Evolutionary conservation across 2,113 vertebrate species (phyloP).

Genomic region (Phylloscopus trochilus): DNA sequence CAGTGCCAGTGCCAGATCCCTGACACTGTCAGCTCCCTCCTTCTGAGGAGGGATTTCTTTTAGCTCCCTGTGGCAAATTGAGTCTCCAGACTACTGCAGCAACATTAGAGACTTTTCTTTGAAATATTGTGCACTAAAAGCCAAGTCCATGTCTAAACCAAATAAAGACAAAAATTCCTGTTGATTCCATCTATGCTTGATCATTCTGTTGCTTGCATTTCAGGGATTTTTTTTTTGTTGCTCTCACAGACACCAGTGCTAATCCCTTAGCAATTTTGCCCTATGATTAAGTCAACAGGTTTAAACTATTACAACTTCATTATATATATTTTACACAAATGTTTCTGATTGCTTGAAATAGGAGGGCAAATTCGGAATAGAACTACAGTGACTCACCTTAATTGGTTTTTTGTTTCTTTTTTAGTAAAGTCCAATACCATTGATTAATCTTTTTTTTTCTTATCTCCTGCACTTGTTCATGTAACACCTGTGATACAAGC

Average conservation of each 20-base stretch:
- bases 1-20: background rate
- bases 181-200: background rate
- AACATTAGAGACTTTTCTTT: background rate
- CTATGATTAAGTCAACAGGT: background rate
- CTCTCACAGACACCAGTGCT: background rate
- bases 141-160: background rate
- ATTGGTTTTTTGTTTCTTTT: background rate
- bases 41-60: background rate
- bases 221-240: background rate
- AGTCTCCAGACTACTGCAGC: background rate
- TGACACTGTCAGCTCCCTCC: background rate
- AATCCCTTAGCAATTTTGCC: background rate
- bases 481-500: background rate
- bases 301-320: background rate
- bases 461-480: background rate
- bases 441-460: background rate
- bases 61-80: background rate
- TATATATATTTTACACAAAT: background rate
- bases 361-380: background rate
- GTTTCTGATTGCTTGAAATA: background rate
- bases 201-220: background rate
- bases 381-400: background rate
- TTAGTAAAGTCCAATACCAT: background rate
- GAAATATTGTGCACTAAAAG: background rate
- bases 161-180: conserved; percentile 1